Conservation (phyloP, 2,888 invertebrate genomes). For the Hanleya hanleyi region DNA sequence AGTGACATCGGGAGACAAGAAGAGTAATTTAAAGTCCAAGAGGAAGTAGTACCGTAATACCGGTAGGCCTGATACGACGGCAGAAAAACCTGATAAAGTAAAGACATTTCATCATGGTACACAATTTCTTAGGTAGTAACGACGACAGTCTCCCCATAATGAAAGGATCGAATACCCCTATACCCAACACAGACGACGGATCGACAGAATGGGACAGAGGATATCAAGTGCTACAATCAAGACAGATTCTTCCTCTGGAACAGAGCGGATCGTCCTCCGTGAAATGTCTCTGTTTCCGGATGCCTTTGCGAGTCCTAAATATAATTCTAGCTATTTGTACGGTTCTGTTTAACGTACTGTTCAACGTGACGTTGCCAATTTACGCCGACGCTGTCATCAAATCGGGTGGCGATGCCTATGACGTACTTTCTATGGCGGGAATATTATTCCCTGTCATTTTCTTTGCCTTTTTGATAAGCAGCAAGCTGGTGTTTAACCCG, state of each 20-base stretch:
- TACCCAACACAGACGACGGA: neutral
- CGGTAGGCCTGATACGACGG: too few relatives aligned
- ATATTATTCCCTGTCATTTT: conserved; percentile 41
- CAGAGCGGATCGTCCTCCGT: neutral
- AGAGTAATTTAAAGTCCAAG: too few relatives aligned
- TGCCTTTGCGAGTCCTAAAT: conserved; percentile 16
- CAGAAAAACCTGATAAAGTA: too few relatives aligned
- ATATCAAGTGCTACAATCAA: neutral
- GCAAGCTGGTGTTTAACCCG: conserved; percentile 34
- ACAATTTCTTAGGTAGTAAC: too few relatives aligned
- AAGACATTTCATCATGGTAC: too few relatives aligned
- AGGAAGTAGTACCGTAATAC: too few relatives aligned
- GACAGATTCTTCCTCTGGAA: neutral
- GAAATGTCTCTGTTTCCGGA: neutral
- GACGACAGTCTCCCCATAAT: neutral
- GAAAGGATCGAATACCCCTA: neutral
- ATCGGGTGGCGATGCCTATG: conserved; percentile 42
- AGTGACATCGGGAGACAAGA: too few relatives aligned
- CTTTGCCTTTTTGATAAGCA: conserved; percentile 30
- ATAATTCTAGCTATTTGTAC: conserved; percentile 34
- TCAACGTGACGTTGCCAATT: conserved; percentile 46
- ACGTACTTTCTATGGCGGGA: conserved; percentile 36
- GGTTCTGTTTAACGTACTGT: conserved; percentile 41
- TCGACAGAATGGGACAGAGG: neutral
- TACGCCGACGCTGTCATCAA: conserved; percentile 45